Evolutionary conservation across 2,113 vertebrate species (phyloP).

Genomic region (Cebus imitator): DNA sequence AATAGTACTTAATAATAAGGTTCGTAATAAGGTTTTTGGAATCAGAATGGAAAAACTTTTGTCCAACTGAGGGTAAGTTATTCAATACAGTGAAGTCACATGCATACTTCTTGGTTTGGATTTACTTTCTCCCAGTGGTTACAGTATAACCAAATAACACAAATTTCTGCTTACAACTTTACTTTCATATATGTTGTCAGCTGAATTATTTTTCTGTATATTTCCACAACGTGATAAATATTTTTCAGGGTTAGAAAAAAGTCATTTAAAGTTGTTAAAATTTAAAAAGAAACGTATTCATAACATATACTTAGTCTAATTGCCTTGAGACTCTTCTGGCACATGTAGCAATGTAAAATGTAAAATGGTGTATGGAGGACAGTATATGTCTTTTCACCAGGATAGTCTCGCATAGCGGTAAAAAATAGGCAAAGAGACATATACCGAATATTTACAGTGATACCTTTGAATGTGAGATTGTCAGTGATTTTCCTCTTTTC

Average conservation of each 20-base stretch:
- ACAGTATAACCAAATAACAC: background rate
- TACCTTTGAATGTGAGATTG: background rate
- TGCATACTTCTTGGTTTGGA: background rate
- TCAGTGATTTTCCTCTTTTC: background rate
- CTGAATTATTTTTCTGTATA: conserved; percentile 38
- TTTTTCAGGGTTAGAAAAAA: background rate
- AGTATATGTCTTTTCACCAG: background rate
- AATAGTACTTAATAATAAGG: background rate
- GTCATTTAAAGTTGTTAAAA: background rate
- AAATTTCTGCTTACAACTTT: background rate
- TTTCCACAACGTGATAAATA: background rate
- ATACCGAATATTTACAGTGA: background rate
- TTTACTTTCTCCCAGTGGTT: background rate
- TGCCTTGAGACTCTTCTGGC: background rate
- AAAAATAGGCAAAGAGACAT: background rate
- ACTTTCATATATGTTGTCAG: background rate
- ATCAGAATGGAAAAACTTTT: background rate
- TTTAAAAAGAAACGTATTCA: background rate
- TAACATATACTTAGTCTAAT: background rate
- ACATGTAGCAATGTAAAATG: background rate
- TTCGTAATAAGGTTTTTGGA: background rate
- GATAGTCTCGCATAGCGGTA: background rate
- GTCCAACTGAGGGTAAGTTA: background rate
- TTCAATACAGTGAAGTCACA: background rate
- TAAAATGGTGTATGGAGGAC: background rate